phyloP scores from a whole-genome alignment of 2,888 invertebrate genomes.

The Xestia rhomboidea region DNA sequence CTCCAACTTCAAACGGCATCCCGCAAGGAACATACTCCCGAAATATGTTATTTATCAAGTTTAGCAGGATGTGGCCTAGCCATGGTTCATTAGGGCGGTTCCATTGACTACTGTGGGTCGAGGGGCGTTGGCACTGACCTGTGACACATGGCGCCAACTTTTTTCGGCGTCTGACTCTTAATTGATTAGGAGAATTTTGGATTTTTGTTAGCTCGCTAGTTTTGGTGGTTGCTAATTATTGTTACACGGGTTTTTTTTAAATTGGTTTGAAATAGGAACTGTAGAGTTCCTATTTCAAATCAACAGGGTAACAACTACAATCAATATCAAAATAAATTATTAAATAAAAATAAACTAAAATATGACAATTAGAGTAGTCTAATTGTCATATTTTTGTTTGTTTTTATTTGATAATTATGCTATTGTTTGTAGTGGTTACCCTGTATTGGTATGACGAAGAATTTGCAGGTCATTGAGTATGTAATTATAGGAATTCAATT shows the following conservation, averaged over 20 bases:
- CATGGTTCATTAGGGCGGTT: slow-evolving; percentile 80
- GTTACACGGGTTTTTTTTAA: neutral
- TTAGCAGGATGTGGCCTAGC: slow-evolving; percentile 71
- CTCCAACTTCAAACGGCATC: slow-evolving; percentile 43
- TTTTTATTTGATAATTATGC: neutral
- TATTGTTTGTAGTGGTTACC: neutral
- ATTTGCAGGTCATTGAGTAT: neutral
- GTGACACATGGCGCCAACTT: slow-evolving; percentile 86
- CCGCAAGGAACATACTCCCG: slow-evolving; percentile 23
- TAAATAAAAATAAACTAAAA: no score
- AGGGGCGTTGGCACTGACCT: slow-evolving; percentile 78
- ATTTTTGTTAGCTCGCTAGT: slow-evolving; percentile 34
- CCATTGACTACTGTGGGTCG: slow-evolving; percentile 64
- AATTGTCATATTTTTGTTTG: neutral
- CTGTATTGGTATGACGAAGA: neutral
- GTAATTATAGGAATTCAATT: neutral
- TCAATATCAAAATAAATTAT: no score
- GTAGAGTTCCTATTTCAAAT: no score
- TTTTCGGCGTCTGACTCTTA: slow-evolving; percentile 71
- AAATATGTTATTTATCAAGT: slow-evolving; percentile 55
- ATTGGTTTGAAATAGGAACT: neutral
- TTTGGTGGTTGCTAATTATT: slow-evolving; percentile 26
- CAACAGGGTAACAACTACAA: no score
- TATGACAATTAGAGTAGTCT: no score
- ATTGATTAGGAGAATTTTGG: slow-evolving; percentile 57